These are phyloP conservation scores for Sebastes goodei DNA, from an alignment of 2,797 vertebrate species.

Conservation along the genomic window DNA sequence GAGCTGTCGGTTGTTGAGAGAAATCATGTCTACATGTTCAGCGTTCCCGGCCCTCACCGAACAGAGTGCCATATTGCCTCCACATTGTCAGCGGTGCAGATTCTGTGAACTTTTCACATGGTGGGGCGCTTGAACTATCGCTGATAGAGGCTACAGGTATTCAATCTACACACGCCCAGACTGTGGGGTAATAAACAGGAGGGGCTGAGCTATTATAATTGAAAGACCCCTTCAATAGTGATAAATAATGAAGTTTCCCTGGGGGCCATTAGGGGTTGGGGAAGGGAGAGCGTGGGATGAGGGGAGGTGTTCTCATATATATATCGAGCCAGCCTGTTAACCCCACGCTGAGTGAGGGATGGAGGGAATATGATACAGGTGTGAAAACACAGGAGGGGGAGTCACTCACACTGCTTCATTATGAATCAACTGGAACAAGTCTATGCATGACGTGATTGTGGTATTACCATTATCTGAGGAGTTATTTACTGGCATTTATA, in stretches of 20 bases:
- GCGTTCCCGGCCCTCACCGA: background rate
- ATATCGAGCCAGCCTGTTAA: slow-evolving; percentile 59
- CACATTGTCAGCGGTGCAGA: slow-evolving; percentile 16
- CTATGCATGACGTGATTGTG: slow-evolving; percentile 13
- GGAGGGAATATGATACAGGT: slow-evolving; percentile 54
- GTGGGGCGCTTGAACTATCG: slow-evolving; percentile 54
- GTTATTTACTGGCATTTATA: slow-evolving; percentile 5
- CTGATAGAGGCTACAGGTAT: slow-evolving; percentile 56
- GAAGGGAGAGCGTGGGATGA: slow-evolving; percentile 35
- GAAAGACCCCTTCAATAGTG: slow-evolving; percentile 71
- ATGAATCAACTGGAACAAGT: slow-evolving; percentile 46
- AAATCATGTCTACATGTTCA: slow-evolving; percentile 25
- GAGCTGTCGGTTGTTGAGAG: slow-evolving; percentile 5
- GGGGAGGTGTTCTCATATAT: slow-evolving; percentile 48
- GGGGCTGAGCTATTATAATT: slow-evolving; percentile 69
- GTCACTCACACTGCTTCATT: slow-evolving; percentile 49
- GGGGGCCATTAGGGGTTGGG: slow-evolving; percentile 58
- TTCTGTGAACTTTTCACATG: slow-evolving; percentile 47
- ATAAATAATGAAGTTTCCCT: slow-evolving; percentile 79
- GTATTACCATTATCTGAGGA: background rate
- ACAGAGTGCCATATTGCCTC: slow-evolving; percentile 52
- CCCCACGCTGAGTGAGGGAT: slow-evolving; percentile 46
- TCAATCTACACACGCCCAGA: slow-evolving; percentile 50
- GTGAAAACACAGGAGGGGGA: slow-evolving; percentile 46
- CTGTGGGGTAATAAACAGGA: slow-evolving; percentile 49